A percentile compares a stretch with the other conserved stretches of the same genome.
phyloP scores from a whole-genome alignment of 2,113 vertebrate genomes.

The Triplophysa rosa region DNA sequence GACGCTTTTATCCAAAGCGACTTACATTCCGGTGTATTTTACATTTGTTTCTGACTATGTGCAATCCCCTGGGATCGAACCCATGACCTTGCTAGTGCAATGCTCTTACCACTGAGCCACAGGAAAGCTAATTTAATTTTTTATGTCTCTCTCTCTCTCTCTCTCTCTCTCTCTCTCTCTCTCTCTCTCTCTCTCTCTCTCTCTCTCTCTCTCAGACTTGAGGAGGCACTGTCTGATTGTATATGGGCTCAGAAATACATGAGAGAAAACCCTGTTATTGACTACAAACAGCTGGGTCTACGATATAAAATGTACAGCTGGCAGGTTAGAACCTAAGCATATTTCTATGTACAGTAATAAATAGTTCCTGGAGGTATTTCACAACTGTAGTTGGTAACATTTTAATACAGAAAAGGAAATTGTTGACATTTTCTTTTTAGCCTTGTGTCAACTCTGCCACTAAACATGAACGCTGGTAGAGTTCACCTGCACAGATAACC shows the following conservation, averaged over 20 bases:
- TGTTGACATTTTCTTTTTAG: background rate
- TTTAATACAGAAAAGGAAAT: constrained; percentile 6
- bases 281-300: constrained; percentile 90
- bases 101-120: too few species aligned
- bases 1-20: too few species aligned
- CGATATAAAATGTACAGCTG: constrained; percentile 81
- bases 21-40: too few species aligned
- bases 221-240: constrained; percentile 83
- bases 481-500: constrained; percentile 49
- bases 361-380: too few species aligned
- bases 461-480: constrained; percentile 28
- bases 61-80: too few species aligned
- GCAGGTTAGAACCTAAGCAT: constrained; percentile 75
- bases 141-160: background rate
- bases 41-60: too few species aligned
- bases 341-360: background rate
- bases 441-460: constrained; percentile 42
- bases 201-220: constrained; percentile 68
- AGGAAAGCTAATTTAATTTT: too few species aligned
- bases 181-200: background rate
- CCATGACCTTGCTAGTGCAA: too few species aligned
- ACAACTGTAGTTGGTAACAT: background rate
- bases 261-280: constrained; percentile 79
- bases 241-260: constrained; percentile 79
- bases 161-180: background rate